Base-by-base conservation (phyloP, 23 tunicate genomes). In the Trididemnum miniatum region DNA sequence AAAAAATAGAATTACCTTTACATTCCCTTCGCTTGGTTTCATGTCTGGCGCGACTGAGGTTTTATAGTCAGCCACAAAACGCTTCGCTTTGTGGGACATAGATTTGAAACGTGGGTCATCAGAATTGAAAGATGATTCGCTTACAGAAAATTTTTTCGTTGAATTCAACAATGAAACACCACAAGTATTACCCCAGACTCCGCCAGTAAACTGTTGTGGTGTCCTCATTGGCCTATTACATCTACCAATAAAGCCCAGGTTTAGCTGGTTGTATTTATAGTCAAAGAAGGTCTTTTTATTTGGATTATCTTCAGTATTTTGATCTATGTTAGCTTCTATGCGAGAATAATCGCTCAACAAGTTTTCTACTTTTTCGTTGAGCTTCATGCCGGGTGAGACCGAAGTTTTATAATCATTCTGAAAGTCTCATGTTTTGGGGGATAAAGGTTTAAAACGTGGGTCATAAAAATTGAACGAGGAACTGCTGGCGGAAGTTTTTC, bases 391-490 rank as follows among this genome's bases (percentile, higher is more conserved):
- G 15, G 4, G 9, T 34, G 3, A 5, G 29, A 2, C 37, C 7
- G 22, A 5, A 32, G 27, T 69, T 15, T 3, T 5, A 9, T 69
- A 7, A 25, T 31, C 31, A 3, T 3, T 4, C 39, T 33, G 22
- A 34, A 32, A 69, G 4, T 33, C 2, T 3, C 9, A 4, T 9
- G 4, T 5, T 69, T 32, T 18, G 29, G 75, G 20, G 5, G 75
- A 12, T 4, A 34, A 25, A 32, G 80, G 39, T 20, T 74, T 40
- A 74, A 74, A 74, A 7, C 80, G 29, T 2, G 80, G 24, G 24
- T 74, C 80, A 40, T 74, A 59, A 39, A 74, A 74, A 39, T 74
- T 74, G 31, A 74, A 74, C 15, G 80, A 74, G 5, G 80, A 74
- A 2, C n/a, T 59, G n/a, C n/a, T n/a, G n/a, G n/a, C n/a, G 31